Evolutionary conservation across 2,888 invertebrate genomes (phyloP).

Genomic region (Carterocephalus palaemon): DNA sequence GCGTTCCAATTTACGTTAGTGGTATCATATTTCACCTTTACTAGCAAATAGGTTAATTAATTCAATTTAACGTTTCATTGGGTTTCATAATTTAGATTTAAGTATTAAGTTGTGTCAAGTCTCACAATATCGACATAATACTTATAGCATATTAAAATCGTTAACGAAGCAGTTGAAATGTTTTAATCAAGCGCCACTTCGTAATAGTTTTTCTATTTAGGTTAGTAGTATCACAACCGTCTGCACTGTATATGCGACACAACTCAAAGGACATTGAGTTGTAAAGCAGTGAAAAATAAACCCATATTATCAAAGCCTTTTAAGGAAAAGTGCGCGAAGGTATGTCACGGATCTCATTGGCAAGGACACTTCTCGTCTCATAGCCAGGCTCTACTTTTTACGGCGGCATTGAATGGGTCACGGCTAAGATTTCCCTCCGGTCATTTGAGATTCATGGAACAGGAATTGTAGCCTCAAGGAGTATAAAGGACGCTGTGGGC

Average conservation of each 20-base stretch:
- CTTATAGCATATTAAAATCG: too few relatives aligned
- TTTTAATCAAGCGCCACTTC: too few relatives aligned
- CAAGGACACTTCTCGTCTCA: slow-evolving; percentile 35
- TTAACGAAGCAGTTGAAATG: too few relatives aligned
- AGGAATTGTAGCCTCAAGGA: slow-evolving; percentile 74
- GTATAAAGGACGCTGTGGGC: slow-evolving; percentile 75
- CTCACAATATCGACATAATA: too few relatives aligned
- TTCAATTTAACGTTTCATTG: slow-evolving; percentile 5
- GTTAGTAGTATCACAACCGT: too few relatives aligned
- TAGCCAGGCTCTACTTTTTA: slow-evolving; percentile 47
- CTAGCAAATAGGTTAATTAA: slow-evolving; percentile 1
- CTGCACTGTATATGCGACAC: too few relatives aligned
- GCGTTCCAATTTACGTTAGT: slow-evolving; percentile 14
- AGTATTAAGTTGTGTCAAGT: too few relatives aligned
- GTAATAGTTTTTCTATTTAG: too few relatives aligned
- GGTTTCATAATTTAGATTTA: too few relatives aligned
- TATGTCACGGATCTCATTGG: slow-evolving; percentile 35
- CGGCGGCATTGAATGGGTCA: slow-evolving; percentile 70
- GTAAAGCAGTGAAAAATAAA: slow-evolving; percentile 8
- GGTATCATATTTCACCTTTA: neutral
- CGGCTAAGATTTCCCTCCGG: slow-evolving; percentile 79
- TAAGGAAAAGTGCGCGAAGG: slow-evolving; percentile 14
- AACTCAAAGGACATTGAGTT: too few relatives aligned
- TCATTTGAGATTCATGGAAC: slow-evolving; percentile 78
- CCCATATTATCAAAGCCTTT: slow-evolving; percentile 19